Percentiles rank a stretch among this genome's conserved stretches.
phyloP scores from a whole-genome alignment of 2,113 vertebrate genomes.

The Hippopotamus amphibius region DNA sequence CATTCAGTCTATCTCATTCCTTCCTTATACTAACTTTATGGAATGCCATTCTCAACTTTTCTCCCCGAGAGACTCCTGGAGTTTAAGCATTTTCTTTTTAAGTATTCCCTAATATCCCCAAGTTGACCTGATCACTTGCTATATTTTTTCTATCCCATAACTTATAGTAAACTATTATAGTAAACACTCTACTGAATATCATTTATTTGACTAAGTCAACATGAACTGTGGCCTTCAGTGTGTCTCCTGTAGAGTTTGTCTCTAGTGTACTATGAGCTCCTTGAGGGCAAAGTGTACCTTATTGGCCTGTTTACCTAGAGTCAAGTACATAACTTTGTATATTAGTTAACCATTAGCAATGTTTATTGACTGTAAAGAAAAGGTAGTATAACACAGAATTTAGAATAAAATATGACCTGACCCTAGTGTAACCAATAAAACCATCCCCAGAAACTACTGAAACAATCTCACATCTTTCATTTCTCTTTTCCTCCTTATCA shows the following conservation, averaged over 20 bases:
- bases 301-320: background rate
- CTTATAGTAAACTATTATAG: background rate
- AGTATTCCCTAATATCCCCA: background rate
- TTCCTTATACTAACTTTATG: background rate
- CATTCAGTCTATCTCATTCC: background rate
- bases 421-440: background rate
- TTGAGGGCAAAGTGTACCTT: background rate
- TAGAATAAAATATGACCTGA: background rate
- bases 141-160: background rate
- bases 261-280: background rate
- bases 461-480: background rate
- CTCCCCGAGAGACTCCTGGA: background rate
- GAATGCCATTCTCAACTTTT: background rate
- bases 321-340: background rate
- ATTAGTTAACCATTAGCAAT: background rate
- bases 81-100: background rate
- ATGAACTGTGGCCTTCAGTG: background rate
- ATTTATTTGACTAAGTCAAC: background rate
- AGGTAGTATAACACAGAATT: background rate
- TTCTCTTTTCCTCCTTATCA: conserved; percentile 13
- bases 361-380: background rate
- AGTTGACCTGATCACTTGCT: background rate
- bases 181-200: background rate
- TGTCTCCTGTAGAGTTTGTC: background rate
- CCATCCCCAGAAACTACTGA: background rate